Base-by-base conservation (phyloP, 2,888 invertebrate species). In the Pyrrhosoma nymphula region DNA sequence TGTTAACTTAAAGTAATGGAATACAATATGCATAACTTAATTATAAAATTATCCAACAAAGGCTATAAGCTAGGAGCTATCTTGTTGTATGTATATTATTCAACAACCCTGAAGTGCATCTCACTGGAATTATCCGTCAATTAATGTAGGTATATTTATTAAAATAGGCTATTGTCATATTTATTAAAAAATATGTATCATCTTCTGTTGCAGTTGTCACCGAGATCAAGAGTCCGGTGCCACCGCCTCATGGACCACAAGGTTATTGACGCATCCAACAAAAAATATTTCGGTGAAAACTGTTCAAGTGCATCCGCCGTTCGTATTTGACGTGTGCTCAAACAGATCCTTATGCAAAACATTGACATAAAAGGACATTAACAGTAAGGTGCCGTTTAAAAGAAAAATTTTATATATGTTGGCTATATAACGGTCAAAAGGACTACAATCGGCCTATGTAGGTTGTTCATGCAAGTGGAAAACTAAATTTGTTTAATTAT, bases 401-500 rank as follows among this genome's bases (percentile, higher is more conserved):
- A 82, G 14, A 69, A n/a, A 26, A 69, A 3, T 82, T 82, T 82
- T 82, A 14, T 82, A 35, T 14, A 23, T 30, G 0, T 4, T 35
- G 30, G 23, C 26, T 69, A 26, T 69, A 26, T 69, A 35, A 82
- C 16, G 12, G 12, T 14, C 0, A 82, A 82, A 82, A 35, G 18
- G 35, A 82, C 82, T 82, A 35, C 82, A 10, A n/a, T 82, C 82
- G 35, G 82, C 82, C 30, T 82, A 30, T 82, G 16, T 82, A 82
- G 35, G 82, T 4, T 82, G 82, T 47, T 69, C 75, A 93, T 47
- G 93, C 93, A 2, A 75, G 30, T 30, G 82, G 35, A 93, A 93
- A 14, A 63, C 63, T 63, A 69, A 20, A 91, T 20, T n/a, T 75
- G 47, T 69, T 55, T n/a, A n/a, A 93, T 91, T 56, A 56, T 47